Evolutionary conservation across 2,113 vertebrate genomes (phyloP), one percentile per base, ranked within the genome.

Genomic region (Natator depressus): DNA sequence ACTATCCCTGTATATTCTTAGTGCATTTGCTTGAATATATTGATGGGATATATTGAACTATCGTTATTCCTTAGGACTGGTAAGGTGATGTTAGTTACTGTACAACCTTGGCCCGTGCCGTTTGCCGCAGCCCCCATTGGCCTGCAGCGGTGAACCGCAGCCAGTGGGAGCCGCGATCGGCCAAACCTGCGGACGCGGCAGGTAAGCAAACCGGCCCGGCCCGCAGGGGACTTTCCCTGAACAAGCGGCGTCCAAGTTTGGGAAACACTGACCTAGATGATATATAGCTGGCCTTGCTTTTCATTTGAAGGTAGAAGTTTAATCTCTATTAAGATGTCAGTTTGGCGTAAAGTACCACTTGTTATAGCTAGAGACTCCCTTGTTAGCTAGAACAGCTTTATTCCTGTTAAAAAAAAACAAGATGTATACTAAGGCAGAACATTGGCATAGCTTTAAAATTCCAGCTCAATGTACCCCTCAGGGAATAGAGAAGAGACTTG

Each of bases 331-430:
- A 54, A 79, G 35, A 54, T 69, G 31, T 54, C 42, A 10, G 0
- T 80, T 72, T 76, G 79, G 65, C 17, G 17, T 22, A 42, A 50
- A 88, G 89, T 38, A 20, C 50, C 82, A n/a, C 57, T 89, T 87
- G 65, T n/a, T 50, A 42, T n/a, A 84, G 8, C 72, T 1, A 1
- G 2, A 2, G 42, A 59, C 76, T 94, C 76, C 72, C 69, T 87
- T 78, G 35, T 81, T 91, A 88, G 13, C 81, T 87, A 81, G 22
- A 88, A 79, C 29, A 80, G 75, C n/a, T 91, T 79, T 82, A 19
- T 86, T 95, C 82, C 49, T 62, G 38, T 91, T 91, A 57, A 72
- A 82, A 94, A n/a, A 62, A 69, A 85, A 47, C 27, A 57, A 88
- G 54, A 27, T 27, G 4, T 54, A 12, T 19, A 6, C 17, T 69